Conservation (phyloP, 2,113 vertebrate genomes). For the Vimba vimba region DNA sequence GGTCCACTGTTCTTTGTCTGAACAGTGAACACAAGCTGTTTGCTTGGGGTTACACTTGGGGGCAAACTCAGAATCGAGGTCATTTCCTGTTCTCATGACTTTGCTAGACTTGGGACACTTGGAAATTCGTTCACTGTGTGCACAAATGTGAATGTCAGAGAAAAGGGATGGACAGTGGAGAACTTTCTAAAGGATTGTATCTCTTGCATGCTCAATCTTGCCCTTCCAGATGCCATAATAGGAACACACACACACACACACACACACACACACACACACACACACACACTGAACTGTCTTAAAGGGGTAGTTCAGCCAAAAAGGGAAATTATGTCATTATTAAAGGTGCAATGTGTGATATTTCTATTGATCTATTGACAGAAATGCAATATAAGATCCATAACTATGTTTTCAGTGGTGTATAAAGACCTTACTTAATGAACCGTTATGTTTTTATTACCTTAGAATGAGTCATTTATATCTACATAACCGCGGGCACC, state of each 20-base stretch:
- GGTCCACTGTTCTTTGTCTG: conserved; percentile 35
- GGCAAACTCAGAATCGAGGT: conserved; percentile 37
- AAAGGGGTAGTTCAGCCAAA: background rate
- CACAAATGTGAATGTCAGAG: background rate
- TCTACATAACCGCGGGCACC: too few species aligned
- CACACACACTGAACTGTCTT: background rate
- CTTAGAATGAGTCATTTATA: too few species aligned
- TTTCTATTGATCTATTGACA: too few species aligned
- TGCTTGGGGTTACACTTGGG: conserved; percentile 44
- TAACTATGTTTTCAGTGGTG: too few species aligned
- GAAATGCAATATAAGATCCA: too few species aligned
- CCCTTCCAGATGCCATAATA: conserved; percentile 7
- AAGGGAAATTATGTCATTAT: background rate
- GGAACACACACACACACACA: background rate
- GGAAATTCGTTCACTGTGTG: conserved; percentile 33
- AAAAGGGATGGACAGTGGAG: conserved; percentile 10
- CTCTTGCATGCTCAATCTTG: conserved; percentile 31
- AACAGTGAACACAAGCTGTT: conserved; percentile 43
- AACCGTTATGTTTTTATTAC: too few species aligned
- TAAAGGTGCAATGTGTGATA: too few species aligned
- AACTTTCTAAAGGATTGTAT: background rate
- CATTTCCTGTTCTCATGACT: conserved; percentile 60
- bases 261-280: background rate
- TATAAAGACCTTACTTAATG: too few species aligned
- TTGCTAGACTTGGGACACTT: conserved; percentile 6